These are phyloP conservation scores for Diprion similis DNA, from an alignment of 1,140 invertebrate genomes.

Conservation along the genomic window DNA sequence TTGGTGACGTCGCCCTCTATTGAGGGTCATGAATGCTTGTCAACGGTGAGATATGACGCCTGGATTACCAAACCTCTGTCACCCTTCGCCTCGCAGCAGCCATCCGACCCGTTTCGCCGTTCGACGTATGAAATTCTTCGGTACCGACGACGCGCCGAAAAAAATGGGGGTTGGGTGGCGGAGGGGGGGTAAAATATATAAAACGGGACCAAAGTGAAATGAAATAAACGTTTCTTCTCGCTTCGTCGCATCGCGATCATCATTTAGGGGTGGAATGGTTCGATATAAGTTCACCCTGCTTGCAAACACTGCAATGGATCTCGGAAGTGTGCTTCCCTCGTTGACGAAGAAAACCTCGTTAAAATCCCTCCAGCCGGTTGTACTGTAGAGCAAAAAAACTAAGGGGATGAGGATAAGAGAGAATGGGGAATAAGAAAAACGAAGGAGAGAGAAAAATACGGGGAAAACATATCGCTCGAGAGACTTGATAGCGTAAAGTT, in stretches of 20 bases:
- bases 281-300: no score
- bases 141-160: no score
- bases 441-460: background rate
- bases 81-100: conserved; percentile 12
- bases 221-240: no score
- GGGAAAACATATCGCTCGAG: background rate
- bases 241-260: no score
- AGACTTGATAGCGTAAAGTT: background rate
- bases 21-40: conserved; percentile 52
- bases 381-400: conserved; percentile 25
- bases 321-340: no score
- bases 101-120: conserved; percentile 27
- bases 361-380: no score
- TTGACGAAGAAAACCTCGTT: no score
- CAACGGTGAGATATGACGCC: conserved; percentile 51
- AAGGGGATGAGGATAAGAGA: conserved; percentile 21
- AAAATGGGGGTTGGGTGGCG: no score
- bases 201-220: no score
- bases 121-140: conserved; percentile 30
- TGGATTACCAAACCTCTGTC: conserved; percentile 39
- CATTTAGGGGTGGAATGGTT: no score
- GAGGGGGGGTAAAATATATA: no score
- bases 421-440: background rate
- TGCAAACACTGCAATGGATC: no score
- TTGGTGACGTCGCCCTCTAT: conserved; percentile 45